Conservation (phyloP, 1,140 invertebrate genomes). For the Planococcus citri region DNA sequence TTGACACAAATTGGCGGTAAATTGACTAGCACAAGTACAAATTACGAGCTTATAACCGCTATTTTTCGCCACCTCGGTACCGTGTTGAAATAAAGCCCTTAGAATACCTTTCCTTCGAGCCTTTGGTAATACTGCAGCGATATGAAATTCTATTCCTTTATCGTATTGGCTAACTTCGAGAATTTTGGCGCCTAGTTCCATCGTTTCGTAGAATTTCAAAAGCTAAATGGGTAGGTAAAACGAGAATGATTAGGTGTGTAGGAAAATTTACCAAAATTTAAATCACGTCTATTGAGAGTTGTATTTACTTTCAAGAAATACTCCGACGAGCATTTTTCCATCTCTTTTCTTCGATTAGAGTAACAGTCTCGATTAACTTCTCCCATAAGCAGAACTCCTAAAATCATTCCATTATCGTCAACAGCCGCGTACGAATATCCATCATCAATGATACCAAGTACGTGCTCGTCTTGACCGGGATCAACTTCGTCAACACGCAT, state of each 20-base stretch:
- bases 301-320: background rate
- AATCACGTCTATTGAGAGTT: background rate
- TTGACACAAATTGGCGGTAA: background rate
- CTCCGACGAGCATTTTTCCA: background rate
- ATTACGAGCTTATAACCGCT: background rate
- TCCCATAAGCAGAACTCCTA: background rate
- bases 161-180: background rate
- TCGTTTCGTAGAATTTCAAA: background rate
- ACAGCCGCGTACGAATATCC: background rate
- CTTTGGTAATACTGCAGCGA: background rate
- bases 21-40: background rate
- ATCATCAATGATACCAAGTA: background rate
- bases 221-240: no score
- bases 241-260: background rate
- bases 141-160: background rate
- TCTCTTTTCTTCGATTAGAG: background rate
- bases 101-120: background rate
- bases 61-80: background rate
- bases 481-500: background rate
- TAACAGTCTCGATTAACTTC: background rate
- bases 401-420: background rate
- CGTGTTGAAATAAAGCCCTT: background rate
- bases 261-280: no score
- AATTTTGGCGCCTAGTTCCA: background rate
- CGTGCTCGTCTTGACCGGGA: background rate